Base-by-base conservation (phyloP, 2,113 vertebrate genomes). In the Pipa parva region DNA sequence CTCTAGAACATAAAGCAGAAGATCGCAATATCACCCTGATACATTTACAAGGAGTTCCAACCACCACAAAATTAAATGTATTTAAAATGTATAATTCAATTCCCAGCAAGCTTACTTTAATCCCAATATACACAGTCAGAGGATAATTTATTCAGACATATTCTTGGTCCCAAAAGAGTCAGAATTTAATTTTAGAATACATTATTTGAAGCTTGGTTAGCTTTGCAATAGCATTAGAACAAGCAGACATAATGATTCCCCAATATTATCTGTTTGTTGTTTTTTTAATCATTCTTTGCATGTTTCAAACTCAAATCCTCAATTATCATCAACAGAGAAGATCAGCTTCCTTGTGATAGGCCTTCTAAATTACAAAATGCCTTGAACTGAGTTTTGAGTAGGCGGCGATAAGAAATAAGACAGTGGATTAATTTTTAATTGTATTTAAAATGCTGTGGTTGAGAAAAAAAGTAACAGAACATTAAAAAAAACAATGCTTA, bases 201-300 rank as follows among this genome's bases (percentile, higher is more conserved):
- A 61, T 70, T 61, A 70, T 70, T 61, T 70, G 46, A 60, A 70
- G 57, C 59, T 13, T 42, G 58, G 61, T 20, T 31, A 54, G 33
- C 13, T 70, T 61, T 42, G n/a, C 57, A 61, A 61, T 12, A 54
- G 48, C 33, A 60, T 68, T 60, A 51, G 22, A 49, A 33, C 29
- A 13, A 59, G 20, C 31, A 68, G 20, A 33, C 57, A 42, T 25
- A 61, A 70, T 60, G 21, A 45, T 61, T 45, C 31, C 17, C 39
- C 25, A 61, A 28, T 61, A 54, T 61, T 70, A 61, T 70, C 57
- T 45, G 22, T 50, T 46, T 51, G 57, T 70, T 70, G 48, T 59
- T 70, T 70, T 45, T 29, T 61, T 45, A 17, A 45, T 24, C 22
- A 45, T n/a, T n/a, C 58, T 25, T 61, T 51, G 27, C 48, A 52